Base-by-base conservation (phyloP, 1,140 invertebrate genomes). In the Diploscapter pachys region DNA sequence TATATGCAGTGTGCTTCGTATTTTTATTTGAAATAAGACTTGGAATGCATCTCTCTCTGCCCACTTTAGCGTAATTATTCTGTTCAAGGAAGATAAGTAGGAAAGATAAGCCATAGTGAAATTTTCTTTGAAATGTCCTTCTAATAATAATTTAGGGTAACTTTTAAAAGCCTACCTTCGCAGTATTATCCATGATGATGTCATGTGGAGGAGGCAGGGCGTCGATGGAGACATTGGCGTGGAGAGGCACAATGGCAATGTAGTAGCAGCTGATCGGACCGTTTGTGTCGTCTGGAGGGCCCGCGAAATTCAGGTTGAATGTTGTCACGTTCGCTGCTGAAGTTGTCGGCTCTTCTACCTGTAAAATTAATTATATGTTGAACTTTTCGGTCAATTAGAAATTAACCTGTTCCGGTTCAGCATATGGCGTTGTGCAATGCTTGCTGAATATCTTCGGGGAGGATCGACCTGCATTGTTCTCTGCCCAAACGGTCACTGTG, bases 261-360 rank as follows among this genome's bases (percentile, higher is more conserved):
- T 86, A 85, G 64, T 86, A 85, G 67, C 83, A 85, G 9, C 76
- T 79, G 63, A 85, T 85, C 3, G 83, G 83, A 6, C 83, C 83
- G 77, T 85, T 85, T 8, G 64, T 80, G 62, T 85, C 81, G 52
- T 83, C 73, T 61, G 82, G 81, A 55, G 71, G 72, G 4, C 63
- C 55, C 9, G 63, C 70, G 59, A 85, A 85, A 57, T 54, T 53
- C 65, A 85, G 72, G 31, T 63, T 67, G 77, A 85, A 85, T 4
- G 84, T 80, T 5, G 84, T 80, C 48, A 31, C n/a, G 52, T 76
- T 76, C 6, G 3, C 9, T 9, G 59, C 50, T 6, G 13, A 63
- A 48, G 74, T 54, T 5, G 56, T 53, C 9, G 74, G 74, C n/a
- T 75, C 59, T 63, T 76, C 68, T 50, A 76, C 69, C 31, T 71